Evolutionary conservation across 2,888 invertebrate genomes (phyloP).

Genomic region (Prosapia bicincta): DNA sequence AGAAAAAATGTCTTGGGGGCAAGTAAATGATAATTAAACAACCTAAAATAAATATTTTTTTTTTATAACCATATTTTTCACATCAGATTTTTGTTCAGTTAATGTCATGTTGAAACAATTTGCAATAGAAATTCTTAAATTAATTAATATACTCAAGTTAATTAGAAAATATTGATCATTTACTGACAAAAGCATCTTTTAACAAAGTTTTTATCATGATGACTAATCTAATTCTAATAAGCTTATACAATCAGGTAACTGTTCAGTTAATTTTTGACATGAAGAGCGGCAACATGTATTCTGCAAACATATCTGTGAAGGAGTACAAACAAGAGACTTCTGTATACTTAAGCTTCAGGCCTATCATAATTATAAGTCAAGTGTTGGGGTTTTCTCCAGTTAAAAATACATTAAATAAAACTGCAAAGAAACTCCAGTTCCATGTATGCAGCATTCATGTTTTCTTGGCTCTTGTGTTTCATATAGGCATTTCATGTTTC

Average conservation of each 20-base stretch:
- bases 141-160: no score
- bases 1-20: no score
- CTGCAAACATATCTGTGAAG: no score
- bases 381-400: conserved; percentile 11
- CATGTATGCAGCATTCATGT: neutral
- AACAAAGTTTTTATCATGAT: neutral
- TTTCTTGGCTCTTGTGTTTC: conserved; percentile 2
- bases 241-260: no score
- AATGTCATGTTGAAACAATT: no score
- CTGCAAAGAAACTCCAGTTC: neutral
- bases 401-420: neutral
- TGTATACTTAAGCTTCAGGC: conserved; percentile 12
- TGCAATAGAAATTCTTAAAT: no score
- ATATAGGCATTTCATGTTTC: conserved; percentile 11
- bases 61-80: no score
- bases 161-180: neutral
- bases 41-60: no score
- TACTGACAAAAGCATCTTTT: neutral
- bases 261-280: no score
- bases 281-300: neutral
- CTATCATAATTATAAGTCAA: conserved; percentile 9
- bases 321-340: neutral
- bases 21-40: no score
- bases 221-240: neutral
- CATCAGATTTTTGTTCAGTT: no score